A percentile compares a stretch with the other conserved stretches of the same genome.
phyloP scores from a whole-genome alignment of 2,888 invertebrate genomes.

The Alviniconcha strummeri region DNA sequence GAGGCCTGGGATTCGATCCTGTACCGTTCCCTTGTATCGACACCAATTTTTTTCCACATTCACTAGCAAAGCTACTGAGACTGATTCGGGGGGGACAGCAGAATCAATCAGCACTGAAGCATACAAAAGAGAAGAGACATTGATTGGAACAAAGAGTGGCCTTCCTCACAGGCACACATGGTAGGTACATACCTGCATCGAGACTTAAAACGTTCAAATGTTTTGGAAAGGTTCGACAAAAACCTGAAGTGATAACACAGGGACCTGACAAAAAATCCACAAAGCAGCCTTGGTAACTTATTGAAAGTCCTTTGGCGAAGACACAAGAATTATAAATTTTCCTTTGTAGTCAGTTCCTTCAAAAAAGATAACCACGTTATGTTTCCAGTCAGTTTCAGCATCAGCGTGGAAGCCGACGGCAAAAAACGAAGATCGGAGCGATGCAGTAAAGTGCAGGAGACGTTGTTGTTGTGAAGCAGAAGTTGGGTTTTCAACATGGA shows the following conservation, averaged over 20 bases:
- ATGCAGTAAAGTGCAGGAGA: too few relatives aligned
- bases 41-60: constrained; percentile 39
- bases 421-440: background rate
- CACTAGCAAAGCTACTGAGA: constrained; percentile 42
- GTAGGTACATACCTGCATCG: constrained; percentile 50
- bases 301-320: too few relatives aligned
- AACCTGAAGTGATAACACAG: constrained; percentile 35
- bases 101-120: constrained; percentile 47
- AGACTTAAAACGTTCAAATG: constrained; percentile 37
- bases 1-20: background rate
- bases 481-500: constrained; percentile 6
- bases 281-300: too few relatives aligned
- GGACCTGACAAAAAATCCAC: constrained; percentile 1
- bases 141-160: constrained; percentile 42
- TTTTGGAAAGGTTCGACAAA: constrained; percentile 11
- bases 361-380: background rate
- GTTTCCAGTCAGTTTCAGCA: too few relatives aligned
- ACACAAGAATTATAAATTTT: too few relatives aligned
- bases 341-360: background rate
- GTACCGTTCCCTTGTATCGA: constrained; percentile 34
- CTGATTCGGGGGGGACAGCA: constrained; percentile 39
- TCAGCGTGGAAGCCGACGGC: background rate
- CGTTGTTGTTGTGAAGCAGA: background rate
- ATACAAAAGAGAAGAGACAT: constrained; percentile 46
- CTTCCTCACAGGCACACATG: constrained; percentile 38